Conservation (phyloP, 2,797 vertebrate genomes). For the Rhyacichthys aspro region DNA sequence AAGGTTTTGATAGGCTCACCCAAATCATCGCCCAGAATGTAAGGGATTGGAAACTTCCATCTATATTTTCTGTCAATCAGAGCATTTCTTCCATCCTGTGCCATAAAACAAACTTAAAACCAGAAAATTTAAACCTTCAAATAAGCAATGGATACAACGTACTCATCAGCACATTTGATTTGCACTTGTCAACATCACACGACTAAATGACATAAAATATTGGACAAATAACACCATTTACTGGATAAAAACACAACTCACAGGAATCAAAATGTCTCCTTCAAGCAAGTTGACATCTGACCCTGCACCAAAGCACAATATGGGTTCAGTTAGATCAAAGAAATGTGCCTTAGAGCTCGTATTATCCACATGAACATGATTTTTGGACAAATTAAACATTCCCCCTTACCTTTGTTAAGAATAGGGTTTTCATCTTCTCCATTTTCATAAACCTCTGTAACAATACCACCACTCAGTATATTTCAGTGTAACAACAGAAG, state of each 20-base stretch:
- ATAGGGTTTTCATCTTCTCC: conserved; percentile 73
- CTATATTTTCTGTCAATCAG: conserved; percentile 76
- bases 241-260: conserved; percentile 43
- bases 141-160: neutral
- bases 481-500: too few relatives aligned
- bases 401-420: conserved; percentile 72
- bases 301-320: conserved; percentile 48
- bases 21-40: conserved; percentile 88
- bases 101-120: conserved; percentile 23
- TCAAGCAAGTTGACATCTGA: conserved; percentile 72
- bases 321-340: neutral
- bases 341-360: too few relatives aligned
- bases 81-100: conserved; percentile 78
- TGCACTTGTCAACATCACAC: neutral
- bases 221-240: neutral
- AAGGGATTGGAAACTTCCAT: conserved; percentile 91
- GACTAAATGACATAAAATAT: neutral
- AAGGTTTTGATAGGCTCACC: conserved; percentile 72
- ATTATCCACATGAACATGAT: neutral
- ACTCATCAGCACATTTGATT: neutral
- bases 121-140: too few relatives aligned
- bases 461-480: neutral
- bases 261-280: conserved; percentile 76
- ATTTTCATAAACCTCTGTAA: conserved; percentile 74
- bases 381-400: neutral